Percentiles rank a stretch among this genome's conserved stretches.
Evolutionary conservation across 2,888 invertebrate genomes (phyloP).

Genomic region (Ferdinandea cuprea): DNA sequence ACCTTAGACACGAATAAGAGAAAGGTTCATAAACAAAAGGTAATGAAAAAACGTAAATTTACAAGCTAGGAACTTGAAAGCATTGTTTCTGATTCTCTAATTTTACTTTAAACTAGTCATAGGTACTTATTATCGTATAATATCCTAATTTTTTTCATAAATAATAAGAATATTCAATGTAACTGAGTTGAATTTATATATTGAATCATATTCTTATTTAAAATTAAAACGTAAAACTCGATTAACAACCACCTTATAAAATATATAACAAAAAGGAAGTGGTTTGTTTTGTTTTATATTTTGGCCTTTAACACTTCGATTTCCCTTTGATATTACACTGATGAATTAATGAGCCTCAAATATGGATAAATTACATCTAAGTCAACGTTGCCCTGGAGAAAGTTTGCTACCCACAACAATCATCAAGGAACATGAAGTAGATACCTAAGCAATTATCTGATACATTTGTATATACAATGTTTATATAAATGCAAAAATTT

Average conservation of each 20-base stretch:
- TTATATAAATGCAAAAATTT: too few relatives aligned
- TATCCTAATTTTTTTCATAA: background rate
- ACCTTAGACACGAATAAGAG: too few relatives aligned
- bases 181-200: background rate
- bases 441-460: too few relatives aligned
- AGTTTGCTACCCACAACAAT: slow-evolving; percentile 3
- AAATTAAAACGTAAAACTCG: background rate
- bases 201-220: too few relatives aligned
- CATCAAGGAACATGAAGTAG: too few relatives aligned
- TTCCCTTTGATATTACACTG: too few relatives aligned
- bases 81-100: slow-evolving; percentile 10
- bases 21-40: too few relatives aligned
- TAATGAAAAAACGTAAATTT: slow-evolving; percentile 6
- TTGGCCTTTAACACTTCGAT: too few relatives aligned
- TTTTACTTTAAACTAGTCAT: slow-evolving; percentile 3
- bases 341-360: too few relatives aligned
- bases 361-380: too few relatives aligned
- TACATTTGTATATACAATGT: too few relatives aligned
- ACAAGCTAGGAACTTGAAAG: background rate
- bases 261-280: background rate
- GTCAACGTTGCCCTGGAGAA: background rate
- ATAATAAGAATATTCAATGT: slow-evolving; percentile 1
- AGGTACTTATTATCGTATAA: slow-evolving; percentile 8
- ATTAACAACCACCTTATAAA: slow-evolving; percentile 1
- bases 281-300: slow-evolving; percentile 6